Evolutionary conservation across 2,888 invertebrate species (phyloP), one percentile per base, ranked within the genome.

Genomic region (Dastarcus helophoroides): DNA sequence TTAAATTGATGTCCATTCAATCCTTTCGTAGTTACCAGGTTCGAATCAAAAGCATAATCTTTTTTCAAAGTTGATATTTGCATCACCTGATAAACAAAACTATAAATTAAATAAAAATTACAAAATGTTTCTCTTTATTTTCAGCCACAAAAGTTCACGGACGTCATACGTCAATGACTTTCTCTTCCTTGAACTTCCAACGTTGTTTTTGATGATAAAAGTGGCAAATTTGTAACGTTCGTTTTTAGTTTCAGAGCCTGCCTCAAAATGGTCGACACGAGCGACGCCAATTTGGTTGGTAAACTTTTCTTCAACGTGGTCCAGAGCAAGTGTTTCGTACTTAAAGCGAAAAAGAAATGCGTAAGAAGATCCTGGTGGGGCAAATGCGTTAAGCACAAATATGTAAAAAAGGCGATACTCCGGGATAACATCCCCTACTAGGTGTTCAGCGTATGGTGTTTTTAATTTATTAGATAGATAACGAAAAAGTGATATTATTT

Each of bases 281-380:
- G 82, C 4, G 81, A 89, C 6, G 84, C 93, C 5, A 85, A 86
- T 54, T 72, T 90, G 62, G 88, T 91, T 31, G 91, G 91, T 3
- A 85, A 84, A 50, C 67, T 94, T 16, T 95, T 90, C 69, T 95
- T 95, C 73, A 90, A 94, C 63, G 71, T 93, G 24, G 80, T 94
- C n/a, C 89, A 89, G 55, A 85, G 88, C 0, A 84, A 89, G 56
- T 95, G 95, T 52, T 94, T 95, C 62, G 73, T 83, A 1, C 64
- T 95, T 22, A 82, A 83, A 50, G 73, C 76, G 2, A 79, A 82
- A 41, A 76, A 77, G 44, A 66, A 76, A 14, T 94, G 94, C 63
- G 67, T 71, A 4, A 71, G 78, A 46, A 67, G 79, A 4, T 77
- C 79, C 1, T 84, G 85, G 79, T 80, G 79, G 76, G 89, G 89